These are phyloP conservation scores for Tetramorium parvispinum DNA, from an alignment of 1,140 invertebrate species.

Conservation along the genomic window DNA sequence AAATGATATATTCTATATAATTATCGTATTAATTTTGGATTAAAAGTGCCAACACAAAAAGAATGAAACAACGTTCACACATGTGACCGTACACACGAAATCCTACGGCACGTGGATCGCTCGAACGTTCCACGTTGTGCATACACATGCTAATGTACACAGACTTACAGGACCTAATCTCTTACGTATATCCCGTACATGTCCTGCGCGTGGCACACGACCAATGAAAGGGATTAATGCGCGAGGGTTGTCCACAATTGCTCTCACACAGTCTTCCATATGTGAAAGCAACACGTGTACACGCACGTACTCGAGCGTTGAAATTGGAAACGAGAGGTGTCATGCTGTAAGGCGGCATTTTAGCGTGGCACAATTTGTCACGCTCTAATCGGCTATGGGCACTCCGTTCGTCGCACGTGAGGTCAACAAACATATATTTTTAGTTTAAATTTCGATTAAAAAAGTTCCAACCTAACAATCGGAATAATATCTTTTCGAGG, in stretches of 20 bases:
- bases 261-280: conserved; percentile 6
- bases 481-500: background rate
- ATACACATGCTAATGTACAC: conserved; percentile 27
- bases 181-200: conserved; percentile 37
- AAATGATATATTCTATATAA: background rate
- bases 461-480: background rate
- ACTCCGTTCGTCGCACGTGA: conserved; percentile 28
- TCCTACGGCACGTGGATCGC: background rate
- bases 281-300: conserved; percentile 51
- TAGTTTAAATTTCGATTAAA: background rate
- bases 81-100: background rate
- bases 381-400: conserved; percentile 56
- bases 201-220: conserved; percentile 45
- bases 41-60: background rate
- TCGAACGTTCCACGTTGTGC: background rate
- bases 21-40: background rate
- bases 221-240: conserved; percentile 52
- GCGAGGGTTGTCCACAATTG: conserved; percentile 50
- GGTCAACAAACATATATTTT: conserved; percentile 22
- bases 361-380: conserved; percentile 68
- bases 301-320: conserved; percentile 17
- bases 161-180: conserved; percentile 26
- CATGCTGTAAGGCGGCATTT: conserved; percentile 60
- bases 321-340: conserved; percentile 33
- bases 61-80: background rate